Evolutionary conservation across 2,888 invertebrate genomes (phyloP), one percentile per base, ranked within the genome.

Genomic region (Drosophila emarginata): DNA sequence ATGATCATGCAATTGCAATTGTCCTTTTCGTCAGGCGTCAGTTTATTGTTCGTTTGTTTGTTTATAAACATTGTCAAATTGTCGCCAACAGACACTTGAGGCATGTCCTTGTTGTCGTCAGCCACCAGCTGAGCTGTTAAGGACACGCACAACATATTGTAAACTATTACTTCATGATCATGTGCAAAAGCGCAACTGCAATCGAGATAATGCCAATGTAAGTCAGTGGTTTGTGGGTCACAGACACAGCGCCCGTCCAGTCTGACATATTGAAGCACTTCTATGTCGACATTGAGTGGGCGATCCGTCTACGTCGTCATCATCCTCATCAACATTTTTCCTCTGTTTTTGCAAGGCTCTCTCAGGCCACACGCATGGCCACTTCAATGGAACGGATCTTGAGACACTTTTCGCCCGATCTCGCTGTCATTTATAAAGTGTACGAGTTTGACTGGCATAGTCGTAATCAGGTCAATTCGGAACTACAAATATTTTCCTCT

Each of bases 241-340:
- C 73, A 72, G 68, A 65, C 72, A 61, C 50, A 61, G 56, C 64
- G 52, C 67, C 68, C 59, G 72, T 71, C 78, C 60, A 32, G 57
- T 58, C 71, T 83, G 88, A 80, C 85, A 87, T 64, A 80, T 85
- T 85, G 87, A 85, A 85, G 88, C 87, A 83, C 79, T 79, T 87
- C 70, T 73, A 64, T 72, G 85, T 79, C 82, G 85, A 79, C 85
- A 77, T 70, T 88, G 87, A 85, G 84, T 88, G 79, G 66, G 68
- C 81, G 45, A 39, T 57, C n/a, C 72, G 69, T 67, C 72, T 56
- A 60, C 78, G 53, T 74, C 77, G 50, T 67, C 74, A 36, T 45
- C 32, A 32, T 32, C 32, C 57, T 77, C 67, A 52, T 72, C 63
- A 50, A 74, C 39, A 37, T 69, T 57, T 54, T 23, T 45, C 21